phyloP scores from a whole-genome alignment of 2,888 invertebrate genomes.

The Sericinus montela region DNA sequence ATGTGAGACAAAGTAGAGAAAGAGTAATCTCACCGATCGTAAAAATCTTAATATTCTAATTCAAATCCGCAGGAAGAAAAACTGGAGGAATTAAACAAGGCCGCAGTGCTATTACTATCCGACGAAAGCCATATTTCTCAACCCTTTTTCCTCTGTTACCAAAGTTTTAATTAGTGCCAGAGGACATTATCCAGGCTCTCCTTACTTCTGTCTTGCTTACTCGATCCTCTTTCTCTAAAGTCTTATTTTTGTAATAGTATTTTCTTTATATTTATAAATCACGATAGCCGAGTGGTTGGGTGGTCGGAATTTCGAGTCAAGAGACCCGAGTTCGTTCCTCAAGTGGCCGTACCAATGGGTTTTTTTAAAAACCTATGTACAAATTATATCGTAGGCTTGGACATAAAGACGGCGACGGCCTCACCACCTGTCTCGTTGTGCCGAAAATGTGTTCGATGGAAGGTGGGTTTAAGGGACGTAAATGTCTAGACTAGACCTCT shows the following conservation, averaged over 20 bases:
- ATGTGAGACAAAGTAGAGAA: constrained; percentile 15
- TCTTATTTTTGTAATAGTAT: constrained; percentile 51
- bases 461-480: no score
- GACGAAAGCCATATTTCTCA: constrained; percentile 68
- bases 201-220: constrained; percentile 50
- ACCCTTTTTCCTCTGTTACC: constrained; percentile 68
- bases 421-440: no score
- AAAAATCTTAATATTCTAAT: constrained; percentile 47
- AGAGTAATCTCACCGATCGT: constrained; percentile 22
- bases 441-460: no score
- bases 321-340: no score
- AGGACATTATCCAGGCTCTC: constrained; percentile 71
- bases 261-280: no score
- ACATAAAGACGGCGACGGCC: no score
- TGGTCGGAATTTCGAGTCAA: no score
- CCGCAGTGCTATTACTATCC: constrained; percentile 65
- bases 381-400: no score
- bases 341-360: no score
- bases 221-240: constrained; percentile 51
- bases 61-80: constrained; percentile 48
- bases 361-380: no score
- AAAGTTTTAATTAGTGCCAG: constrained; percentile 78
- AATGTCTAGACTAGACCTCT: no score
- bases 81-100: constrained; percentile 60
- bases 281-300: no score